Evolutionary conservation across 2,113 vertebrate species (phyloP), one percentile per base, ranked within the genome.

Genomic region (Crocuta crocuta): DNA sequence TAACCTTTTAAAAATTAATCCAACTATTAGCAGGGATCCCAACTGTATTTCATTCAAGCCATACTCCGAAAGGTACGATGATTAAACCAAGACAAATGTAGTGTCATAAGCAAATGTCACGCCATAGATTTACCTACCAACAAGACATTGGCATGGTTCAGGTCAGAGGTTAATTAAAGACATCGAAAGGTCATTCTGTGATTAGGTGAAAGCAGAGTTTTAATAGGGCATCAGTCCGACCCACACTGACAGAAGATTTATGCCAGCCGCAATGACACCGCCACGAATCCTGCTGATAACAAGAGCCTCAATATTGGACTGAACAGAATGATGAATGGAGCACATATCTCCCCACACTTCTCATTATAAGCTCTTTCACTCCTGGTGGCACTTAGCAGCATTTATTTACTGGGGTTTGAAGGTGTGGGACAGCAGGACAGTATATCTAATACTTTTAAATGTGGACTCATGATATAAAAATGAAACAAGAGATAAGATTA

Each of bases 151-250:
- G 99, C 97, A 92, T 98, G 98, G 98, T 98, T 99, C 97, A 98
- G 99, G 99, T 99, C 99, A 99, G 98, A 99, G 99, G 99, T 99
- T 99, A 99, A 99, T 99, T 99, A 99, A 99, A 99, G 99, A 99
- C 99, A 99, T 99, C 89, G 99, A 99, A 99, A 99, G 99, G 99
- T 99, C 99, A 98, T 98, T 98, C 97, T 84, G 99, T 99, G 99
- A 99, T 99, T 99, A 99, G 98, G 99, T 99, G 99, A 98, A 98
- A 99, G 99, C 98, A 97, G 97, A 98, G 98, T 98, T 99, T 98
- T 99, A 99, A 99, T 99, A 99, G 99, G 98, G 99, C 99, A 98
- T 98, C 8, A 98, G 99, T 98, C 99, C 92, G 98, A 99, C 98
- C 99, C 99, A 98, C 98, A 98, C 98, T 98, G 98, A 99, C 99